phyloP scores from a whole-genome alignment of 2,888 invertebrate genomes.

The Steinernema hermaphroditum region DNA sequence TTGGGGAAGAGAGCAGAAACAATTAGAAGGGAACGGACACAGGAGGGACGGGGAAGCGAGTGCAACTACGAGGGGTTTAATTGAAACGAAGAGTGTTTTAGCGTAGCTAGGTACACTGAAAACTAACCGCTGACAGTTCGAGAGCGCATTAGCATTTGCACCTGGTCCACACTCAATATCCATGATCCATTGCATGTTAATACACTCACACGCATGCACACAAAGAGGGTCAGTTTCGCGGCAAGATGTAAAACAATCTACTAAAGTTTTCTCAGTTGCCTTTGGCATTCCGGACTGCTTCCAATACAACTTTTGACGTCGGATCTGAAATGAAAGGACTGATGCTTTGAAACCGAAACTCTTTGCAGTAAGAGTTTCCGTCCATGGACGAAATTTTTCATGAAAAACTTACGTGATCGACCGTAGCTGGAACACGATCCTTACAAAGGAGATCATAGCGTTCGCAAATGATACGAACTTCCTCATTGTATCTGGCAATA shows the following conservation, averaged over 20 bases:
- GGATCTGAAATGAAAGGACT: conserved; percentile 43
- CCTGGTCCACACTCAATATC: conserved; percentile 57
- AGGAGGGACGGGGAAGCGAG: background rate
- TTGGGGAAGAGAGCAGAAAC: background rate
- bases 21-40: conserved; percentile 8
- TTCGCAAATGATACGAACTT: conserved; percentile 61
- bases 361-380: no score
- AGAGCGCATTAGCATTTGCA: conserved; percentile 47
- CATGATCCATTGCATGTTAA: conserved; percentile 61
- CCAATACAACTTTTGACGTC: conserved; percentile 55
- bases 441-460: conserved; percentile 56
- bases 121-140: conserved; percentile 54
- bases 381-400: no score
- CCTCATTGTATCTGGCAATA: conserved; percentile 60
- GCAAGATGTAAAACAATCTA: conserved; percentile 46
- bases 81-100: conserved; percentile 7
- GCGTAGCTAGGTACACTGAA: no score
- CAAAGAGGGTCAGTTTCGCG: conserved; percentile 40
- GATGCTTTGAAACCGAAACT: no score
- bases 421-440: conserved; percentile 53
- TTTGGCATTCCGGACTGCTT: conserved; percentile 51
- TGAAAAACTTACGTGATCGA: conserved; percentile 55
- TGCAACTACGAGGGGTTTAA: conserved; percentile 1
- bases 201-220: conserved; percentile 59
- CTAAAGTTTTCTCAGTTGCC: conserved; percentile 45